Base-by-base conservation (phyloP, 2,113 vertebrate species). In the Columbina picui region DNA sequence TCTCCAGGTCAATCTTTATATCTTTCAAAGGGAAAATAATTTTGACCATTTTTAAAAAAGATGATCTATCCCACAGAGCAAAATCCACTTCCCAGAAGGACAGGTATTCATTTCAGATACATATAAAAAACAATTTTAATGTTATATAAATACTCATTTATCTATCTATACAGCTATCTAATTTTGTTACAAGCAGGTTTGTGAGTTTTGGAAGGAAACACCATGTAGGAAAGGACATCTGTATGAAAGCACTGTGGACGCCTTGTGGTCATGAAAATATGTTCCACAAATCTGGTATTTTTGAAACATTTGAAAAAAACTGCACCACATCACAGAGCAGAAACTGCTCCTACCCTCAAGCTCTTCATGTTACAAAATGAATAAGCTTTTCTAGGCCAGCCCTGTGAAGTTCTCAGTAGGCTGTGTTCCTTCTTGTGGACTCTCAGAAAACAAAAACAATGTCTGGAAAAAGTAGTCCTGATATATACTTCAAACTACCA, bases 171-270 rank as follows among this genome's bases (percentile, higher is more conserved):
- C n/a, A 73, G 36, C 49, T 39, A 85, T 52, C 67, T 93, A 67
- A 80, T 95, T 94, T 84, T 92, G 50, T 67, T 92, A 83, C n/a
- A 80, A 76, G 79, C 34, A 88, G 41, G 45, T 92, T 90, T 90
- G 80, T 43, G 80, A 77, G 83, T 65, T 93, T 74, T 90, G 71
- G 50, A 93, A 94, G 60, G 55, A 95, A 71, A 41, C 32, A 56
- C 45, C 29, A 38, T 15, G 22, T 2, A 89, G 77, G 93, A 86
- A 93, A 89, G 39, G 60, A 84, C 81, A 78, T 50, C 71, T 84
- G 30, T 75, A 85, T 25, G 43, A 83, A 93, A 94, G 92, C 22
- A 61, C 5, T 84, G 75, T 68, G 41, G 74, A 70, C 0, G 9
- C 12, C 34, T 38, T 32, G 49, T 84, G 86, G 89, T 81, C 76